These are phyloP conservation scores for Oikopleura dioica DNA, from an alignment of 23 tunicate species.

Conservation along the genomic window DNA sequence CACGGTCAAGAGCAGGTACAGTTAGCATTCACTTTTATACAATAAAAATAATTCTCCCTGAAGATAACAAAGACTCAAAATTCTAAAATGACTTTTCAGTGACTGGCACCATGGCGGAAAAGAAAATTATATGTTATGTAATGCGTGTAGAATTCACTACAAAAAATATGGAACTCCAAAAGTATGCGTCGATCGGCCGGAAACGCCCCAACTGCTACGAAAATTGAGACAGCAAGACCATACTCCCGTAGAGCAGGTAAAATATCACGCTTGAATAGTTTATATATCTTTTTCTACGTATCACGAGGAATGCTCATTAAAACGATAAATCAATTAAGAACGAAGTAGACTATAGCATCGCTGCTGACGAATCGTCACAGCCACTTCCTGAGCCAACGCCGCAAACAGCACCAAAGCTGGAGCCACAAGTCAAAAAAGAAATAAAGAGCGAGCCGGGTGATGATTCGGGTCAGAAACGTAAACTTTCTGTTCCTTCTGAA, in stretches of 20 bases:
- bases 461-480: too few species aligned
- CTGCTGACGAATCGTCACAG: background rate
- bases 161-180: conserved; percentile 57
- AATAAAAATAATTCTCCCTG: background rate
- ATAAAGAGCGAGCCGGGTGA: too few species aligned
- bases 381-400: background rate
- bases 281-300: too few species aligned
- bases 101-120: conserved; percentile 70
- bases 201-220: background rate
- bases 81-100: background rate
- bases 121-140: conserved; percentile 37
- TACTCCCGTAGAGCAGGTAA: background rate
- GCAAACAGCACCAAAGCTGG: background rate
- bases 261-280: too few species aligned
- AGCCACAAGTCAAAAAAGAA: background rate
- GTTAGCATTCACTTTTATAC: too few species aligned
- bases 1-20: conserved; percentile 16
- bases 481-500: background rate
- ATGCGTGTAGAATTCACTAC: conserved; percentile 37
- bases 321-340: too few species aligned
- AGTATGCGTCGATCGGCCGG: conserved; percentile 17
- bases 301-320: too few species aligned
- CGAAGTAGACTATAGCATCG: background rate
- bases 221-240: background rate
- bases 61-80: background rate